Conservation (phyloP, 2,797 vertebrate species). For the Todus mexicanus region DNA sequence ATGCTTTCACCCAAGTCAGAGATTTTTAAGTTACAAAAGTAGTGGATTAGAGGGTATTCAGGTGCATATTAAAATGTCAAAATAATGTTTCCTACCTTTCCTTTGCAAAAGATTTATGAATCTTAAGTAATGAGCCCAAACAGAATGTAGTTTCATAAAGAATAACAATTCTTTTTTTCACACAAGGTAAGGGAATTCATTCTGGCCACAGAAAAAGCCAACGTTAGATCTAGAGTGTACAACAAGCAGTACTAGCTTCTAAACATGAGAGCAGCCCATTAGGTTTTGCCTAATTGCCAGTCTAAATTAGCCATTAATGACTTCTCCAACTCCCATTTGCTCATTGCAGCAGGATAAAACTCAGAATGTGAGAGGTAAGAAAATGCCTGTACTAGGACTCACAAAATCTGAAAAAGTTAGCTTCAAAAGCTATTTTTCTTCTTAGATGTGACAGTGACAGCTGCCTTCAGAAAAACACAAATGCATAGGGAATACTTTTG, state of each 20-base stretch:
- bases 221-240: background rate
- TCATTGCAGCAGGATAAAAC: constrained; percentile 27
- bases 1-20: background rate
- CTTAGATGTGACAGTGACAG: background rate
- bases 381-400: background rate
- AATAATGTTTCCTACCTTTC: background rate
- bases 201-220: background rate
- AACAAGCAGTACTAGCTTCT: background rate
- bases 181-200: background rate
- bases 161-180: background rate
- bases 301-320: constrained; percentile 39
- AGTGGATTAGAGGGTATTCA: background rate
- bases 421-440: constrained; percentile 2
- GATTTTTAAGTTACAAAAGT: background rate
- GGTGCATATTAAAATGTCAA: background rate
- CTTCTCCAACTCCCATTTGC: constrained; percentile 4
- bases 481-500: background rate
- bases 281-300: constrained; percentile 26
- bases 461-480: background rate
- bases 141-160: background rate
- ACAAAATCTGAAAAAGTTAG: background rate
- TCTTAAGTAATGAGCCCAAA: background rate
- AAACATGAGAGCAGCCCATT: background rate
- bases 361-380: background rate
- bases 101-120: background rate